phyloP scores from a whole-genome alignment of 2,888 invertebrate species.

The Dendrolimus houi region DNA sequence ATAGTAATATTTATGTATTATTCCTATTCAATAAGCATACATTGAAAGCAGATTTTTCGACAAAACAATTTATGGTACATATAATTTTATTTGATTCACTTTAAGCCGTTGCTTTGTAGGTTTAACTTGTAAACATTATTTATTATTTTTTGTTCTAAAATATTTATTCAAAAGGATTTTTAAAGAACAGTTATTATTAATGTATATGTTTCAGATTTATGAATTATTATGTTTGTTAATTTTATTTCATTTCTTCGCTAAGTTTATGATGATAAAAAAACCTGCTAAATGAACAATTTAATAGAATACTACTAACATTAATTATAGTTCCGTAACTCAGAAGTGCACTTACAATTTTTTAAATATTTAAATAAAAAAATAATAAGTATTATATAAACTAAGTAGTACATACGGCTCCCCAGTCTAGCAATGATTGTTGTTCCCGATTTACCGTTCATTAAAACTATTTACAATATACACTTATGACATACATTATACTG shows the following conservation, averaged over 20 bases:
- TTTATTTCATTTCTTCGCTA: no score
- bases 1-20: slow-evolving; percentile 47
- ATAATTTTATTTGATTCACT: no score
- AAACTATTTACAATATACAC: slow-evolving; percentile 72
- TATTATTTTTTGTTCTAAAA: not conserved
- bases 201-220: no score
- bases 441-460: slow-evolving; percentile 59
- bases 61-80: no score
- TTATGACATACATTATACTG: slow-evolving; percentile 64
- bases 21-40: slow-evolving; percentile 26
- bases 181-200: no score
- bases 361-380: slow-evolving; percentile 44
- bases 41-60: slow-evolving; percentile 30
- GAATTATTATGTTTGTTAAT: no score
- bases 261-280: slow-evolving; percentile 11
- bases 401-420: slow-evolving; percentile 46
- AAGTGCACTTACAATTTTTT: slow-evolving; percentile 70
- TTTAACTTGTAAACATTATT: slow-evolving; percentile 15
- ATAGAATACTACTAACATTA: slow-evolving; percentile 25
- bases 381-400: slow-evolving; percentile 57
- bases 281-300: slow-evolving; percentile 37
- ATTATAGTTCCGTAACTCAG: slow-evolving; percentile 65
- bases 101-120: not conserved
- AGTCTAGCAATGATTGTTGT: slow-evolving; percentile 59
- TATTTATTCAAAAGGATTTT: no score